phyloP scores from a whole-genome alignment of 2,888 invertebrate genomes.

The Diplazon laetatorius region DNA sequence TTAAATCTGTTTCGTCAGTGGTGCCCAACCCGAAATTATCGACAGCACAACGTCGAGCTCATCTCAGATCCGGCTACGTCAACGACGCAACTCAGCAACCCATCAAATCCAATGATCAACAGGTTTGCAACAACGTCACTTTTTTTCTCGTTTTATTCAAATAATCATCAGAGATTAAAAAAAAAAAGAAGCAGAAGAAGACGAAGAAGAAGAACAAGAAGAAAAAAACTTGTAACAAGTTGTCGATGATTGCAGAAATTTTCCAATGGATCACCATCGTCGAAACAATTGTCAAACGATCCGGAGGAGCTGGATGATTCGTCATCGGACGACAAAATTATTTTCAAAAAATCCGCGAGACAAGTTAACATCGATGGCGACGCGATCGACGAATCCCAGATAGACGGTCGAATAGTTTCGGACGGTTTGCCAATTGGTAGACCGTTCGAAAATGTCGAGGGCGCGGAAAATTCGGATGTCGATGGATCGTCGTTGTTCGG shows the following conservation, averaged over 20 bases:
- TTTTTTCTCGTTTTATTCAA: no score
- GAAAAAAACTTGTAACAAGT: neutral
- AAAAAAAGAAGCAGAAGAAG: no score
- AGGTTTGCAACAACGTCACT: slow-evolving; percentile 14
- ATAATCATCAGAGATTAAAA: neutral
- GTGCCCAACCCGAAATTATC: neutral
- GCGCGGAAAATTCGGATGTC: slow-evolving; percentile 55
- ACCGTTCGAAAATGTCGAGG: slow-evolving; percentile 13
- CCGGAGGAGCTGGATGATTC: slow-evolving; percentile 1
- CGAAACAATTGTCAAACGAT: neutral
- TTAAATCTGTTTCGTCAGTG: slow-evolving; percentile 11
- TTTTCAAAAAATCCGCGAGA: neutral
- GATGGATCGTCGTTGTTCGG: slow-evolving; percentile 67
- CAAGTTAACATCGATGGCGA: slow-evolving; percentile 31
- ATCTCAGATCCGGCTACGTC: slow-evolving; percentile 12
- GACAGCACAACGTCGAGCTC: slow-evolving; percentile 31
- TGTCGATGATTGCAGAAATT: neutral
- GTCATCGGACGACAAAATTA: neutral
- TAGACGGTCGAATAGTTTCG: neutral
- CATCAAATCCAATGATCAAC: slow-evolving; percentile 37
- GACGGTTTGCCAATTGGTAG: no score
- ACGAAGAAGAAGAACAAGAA: no score
- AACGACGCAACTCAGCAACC: neutral
- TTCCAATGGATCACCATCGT: neutral
- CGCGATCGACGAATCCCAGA: neutral